A percentile compares a stretch with the other conserved stretches of the same genome.
phyloP scores from a whole-genome alignment of 2,113 vertebrate species.

The Syngnathus floridae region DNA sequence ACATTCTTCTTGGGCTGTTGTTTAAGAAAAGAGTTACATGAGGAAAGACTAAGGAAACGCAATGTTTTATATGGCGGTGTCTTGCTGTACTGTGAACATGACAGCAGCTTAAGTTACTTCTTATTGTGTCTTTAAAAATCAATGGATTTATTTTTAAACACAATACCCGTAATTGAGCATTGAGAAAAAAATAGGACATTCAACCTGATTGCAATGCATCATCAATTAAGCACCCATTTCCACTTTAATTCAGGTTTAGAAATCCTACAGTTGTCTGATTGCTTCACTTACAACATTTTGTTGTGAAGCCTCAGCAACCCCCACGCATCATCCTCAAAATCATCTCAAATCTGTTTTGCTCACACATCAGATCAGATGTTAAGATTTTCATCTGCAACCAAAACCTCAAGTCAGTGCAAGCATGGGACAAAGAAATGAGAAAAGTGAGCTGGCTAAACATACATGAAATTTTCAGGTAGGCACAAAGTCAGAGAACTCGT shows the following conservation, averaged over 20 bases:
- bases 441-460: slow-evolving; percentile 45
- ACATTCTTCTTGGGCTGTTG: slow-evolving; percentile 44
- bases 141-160: slow-evolving; percentile 19
- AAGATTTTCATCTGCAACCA: slow-evolving; percentile 29
- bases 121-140: not conserved
- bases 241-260: slow-evolving; percentile 49
- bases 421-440: slow-evolving; percentile 48
- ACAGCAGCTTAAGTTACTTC: slow-evolving; percentile 16
- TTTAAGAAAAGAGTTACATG: slow-evolving; percentile 63
- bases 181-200: slow-evolving; percentile 20
- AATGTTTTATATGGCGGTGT: slow-evolving; percentile 57
- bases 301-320: slow-evolving; percentile 28
- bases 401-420: slow-evolving; percentile 43
- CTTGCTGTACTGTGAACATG: slow-evolving; percentile 37
- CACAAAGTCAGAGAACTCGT: slow-evolving; percentile 58
- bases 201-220: slow-evolving; percentile 33
- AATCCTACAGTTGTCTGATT: slow-evolving; percentile 37
- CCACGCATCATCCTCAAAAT: slow-evolving; percentile 35
- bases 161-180: slow-evolving; percentile 32
- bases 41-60: slow-evolving; percentile 49
- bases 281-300: slow-evolving; percentile 34
- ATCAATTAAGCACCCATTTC: slow-evolving; percentile 40
- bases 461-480: slow-evolving; percentile 62
- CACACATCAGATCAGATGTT: slow-evolving; percentile 34
- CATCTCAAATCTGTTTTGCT: slow-evolving; percentile 28